These are phyloP conservation scores for Neotoxoptera formosana DNA, from an alignment of 1,140 invertebrate species.

Conservation along the genomic window DNA sequence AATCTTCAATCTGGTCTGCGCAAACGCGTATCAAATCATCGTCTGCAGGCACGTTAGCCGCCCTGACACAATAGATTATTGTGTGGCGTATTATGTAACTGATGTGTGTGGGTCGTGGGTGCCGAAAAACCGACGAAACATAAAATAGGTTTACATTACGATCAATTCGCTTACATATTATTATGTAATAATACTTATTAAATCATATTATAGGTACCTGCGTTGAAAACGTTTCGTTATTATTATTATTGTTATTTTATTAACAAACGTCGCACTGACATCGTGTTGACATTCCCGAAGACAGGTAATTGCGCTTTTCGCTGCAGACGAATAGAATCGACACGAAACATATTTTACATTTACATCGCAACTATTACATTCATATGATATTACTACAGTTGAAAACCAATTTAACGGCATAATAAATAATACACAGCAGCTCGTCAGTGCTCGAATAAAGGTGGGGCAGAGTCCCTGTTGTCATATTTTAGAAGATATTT, in stretches of 20 bases:
- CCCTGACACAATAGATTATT: no score
- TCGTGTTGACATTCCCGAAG: not conserved
- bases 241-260: no score
- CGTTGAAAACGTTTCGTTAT: no score
- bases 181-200: not conserved
- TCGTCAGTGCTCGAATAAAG: no score
- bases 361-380: not conserved
- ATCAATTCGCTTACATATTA: not conserved
- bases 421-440: not conserved
- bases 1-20: not conserved
- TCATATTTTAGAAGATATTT: no score
- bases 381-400: not conserved
- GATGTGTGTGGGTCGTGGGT: not conserved
- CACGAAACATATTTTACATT: not conserved
- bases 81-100: not conserved
- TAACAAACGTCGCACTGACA: no score
- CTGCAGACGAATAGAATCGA: not conserved
- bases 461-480: no score
- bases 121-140: not conserved
- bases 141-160: not conserved
- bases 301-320: not conserved
- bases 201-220: not conserved
- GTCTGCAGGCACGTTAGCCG: not conserved
- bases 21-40: not conserved
- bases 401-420: not conserved